Evolutionary conservation across 2,797 vertebrate species (phyloP).

Genomic region (Eulemur mongoz): DNA sequence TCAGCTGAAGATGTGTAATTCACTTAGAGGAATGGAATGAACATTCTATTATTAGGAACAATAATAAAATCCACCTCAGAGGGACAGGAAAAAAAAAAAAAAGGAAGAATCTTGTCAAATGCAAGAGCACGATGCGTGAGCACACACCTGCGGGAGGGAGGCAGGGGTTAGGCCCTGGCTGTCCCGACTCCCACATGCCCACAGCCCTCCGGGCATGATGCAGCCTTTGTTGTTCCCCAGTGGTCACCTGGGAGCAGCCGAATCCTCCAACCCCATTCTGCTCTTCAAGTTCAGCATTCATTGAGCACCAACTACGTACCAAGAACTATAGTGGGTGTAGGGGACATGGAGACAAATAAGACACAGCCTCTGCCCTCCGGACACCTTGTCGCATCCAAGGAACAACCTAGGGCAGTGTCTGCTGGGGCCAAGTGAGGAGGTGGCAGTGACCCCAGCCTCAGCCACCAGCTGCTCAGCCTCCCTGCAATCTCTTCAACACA

Average conservation of each 20-base stretch:
- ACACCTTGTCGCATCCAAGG: not conserved
- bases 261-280: not conserved
- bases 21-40: too few relatives aligned
- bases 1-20: not conserved
- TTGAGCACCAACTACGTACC: not conserved
- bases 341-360: not conserved
- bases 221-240: not conserved
- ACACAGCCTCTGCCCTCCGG: not conserved
- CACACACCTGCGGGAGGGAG: accelerated
- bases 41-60: not conserved
- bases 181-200: not conserved
- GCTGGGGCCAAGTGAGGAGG: not conserved
- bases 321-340: not conserved
- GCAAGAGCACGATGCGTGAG: not conserved
- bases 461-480: not conserved
- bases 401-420: not conserved
- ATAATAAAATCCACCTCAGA: too few relatives aligned
- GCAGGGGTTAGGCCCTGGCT: too few relatives aligned
- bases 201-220: not conserved
- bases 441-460: not conserved
- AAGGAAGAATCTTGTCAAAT: not conserved
- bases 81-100: too few relatives aligned
- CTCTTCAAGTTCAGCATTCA: not conserved
- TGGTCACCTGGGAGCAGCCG: not conserved
- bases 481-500: not conserved